Evolutionary conservation across 2,113 vertebrate genomes (phyloP).

Genomic region (Ictidomys tridecemlineatus): DNA sequence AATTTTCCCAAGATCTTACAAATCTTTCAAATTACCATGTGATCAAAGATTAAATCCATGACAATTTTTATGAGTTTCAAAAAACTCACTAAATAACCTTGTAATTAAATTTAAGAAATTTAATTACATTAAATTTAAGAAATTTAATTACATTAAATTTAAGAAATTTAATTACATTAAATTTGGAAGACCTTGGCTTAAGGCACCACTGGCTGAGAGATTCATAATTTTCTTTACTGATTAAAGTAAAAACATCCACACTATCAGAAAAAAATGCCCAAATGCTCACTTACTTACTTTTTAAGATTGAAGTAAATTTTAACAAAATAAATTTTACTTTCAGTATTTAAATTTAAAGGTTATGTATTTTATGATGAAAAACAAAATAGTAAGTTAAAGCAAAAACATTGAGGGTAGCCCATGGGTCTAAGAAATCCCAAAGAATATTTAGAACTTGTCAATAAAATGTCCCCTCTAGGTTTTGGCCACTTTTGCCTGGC

Average conservation of each 20-base stretch:
- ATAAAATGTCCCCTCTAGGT: neutral
- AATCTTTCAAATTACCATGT: neutral
- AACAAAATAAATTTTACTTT: slow-evolving; percentile 1
- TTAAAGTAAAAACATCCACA: neutral
- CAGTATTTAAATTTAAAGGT: neutral
- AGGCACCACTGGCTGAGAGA: neutral
- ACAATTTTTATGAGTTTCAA: neutral
- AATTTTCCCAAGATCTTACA: neutral
- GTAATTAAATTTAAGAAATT: neutral
- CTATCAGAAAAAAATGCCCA: neutral
- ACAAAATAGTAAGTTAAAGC: neutral
- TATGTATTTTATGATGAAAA: neutral
- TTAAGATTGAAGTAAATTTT: neutral
- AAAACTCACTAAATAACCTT: neutral
- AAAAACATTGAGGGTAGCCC: neutral
- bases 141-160: too few species aligned
- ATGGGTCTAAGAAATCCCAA: neutral
- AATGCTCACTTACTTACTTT: neutral
- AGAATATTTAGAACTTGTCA: slow-evolving; percentile 37
- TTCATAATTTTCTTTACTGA: neutral
- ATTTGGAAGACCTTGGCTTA: neutral
- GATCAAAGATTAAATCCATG: slow-evolving; percentile 11
- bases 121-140: too few species aligned
- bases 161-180: too few species aligned
- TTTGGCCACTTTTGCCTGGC: slow-evolving; percentile 17